These are phyloP conservation scores for Cyrtodaria siliqua DNA, from an alignment of 2,888 invertebrate species.

Conservation along the genomic window DNA sequence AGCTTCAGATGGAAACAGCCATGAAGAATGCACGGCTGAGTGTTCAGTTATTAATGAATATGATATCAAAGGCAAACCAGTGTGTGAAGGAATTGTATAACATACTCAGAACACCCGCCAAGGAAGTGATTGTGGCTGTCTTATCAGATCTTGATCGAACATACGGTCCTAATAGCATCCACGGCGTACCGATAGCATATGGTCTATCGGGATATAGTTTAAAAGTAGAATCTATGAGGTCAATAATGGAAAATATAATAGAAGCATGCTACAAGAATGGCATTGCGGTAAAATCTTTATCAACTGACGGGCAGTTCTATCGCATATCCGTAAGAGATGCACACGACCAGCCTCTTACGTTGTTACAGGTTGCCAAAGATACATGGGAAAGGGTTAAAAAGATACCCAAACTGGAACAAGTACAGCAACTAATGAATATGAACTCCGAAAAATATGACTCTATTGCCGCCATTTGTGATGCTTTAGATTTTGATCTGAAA, in stretches of 20 bases:
- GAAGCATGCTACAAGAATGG: constrained; percentile 4
- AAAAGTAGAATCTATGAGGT: constrained; percentile 1
- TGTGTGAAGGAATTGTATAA: constrained; percentile 7
- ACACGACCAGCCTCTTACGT: constrained; percentile 12
- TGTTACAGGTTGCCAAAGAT: constrained; percentile 13
- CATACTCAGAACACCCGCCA: constrained; percentile 12
- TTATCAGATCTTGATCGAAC: constrained; percentile 28
- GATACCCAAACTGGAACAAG: constrained; percentile 8
- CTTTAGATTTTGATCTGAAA: not conserved
- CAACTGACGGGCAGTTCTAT: constrained; percentile 30
- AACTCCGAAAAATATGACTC: not conserved
- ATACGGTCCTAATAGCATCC: not conserved
- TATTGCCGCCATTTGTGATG: not conserved
- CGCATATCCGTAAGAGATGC: not conserved
- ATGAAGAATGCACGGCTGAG: not conserved
- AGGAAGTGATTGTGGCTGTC: constrained; percentile 26
- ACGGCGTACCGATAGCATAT: constrained; percentile 22
- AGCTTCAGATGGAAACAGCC: not conserved
- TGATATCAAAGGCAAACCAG: not conserved
- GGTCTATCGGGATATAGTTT: constrained; percentile 31
- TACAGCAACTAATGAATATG: not conserved
- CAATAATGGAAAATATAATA: not conserved
- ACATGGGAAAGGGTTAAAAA: constrained; percentile 22
- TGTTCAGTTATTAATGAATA: not conserved
- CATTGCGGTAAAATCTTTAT: constrained; percentile 1